Base-by-base conservation (phyloP, 2,113 vertebrate species). In the Rhynchomys soricoides region DNA sequence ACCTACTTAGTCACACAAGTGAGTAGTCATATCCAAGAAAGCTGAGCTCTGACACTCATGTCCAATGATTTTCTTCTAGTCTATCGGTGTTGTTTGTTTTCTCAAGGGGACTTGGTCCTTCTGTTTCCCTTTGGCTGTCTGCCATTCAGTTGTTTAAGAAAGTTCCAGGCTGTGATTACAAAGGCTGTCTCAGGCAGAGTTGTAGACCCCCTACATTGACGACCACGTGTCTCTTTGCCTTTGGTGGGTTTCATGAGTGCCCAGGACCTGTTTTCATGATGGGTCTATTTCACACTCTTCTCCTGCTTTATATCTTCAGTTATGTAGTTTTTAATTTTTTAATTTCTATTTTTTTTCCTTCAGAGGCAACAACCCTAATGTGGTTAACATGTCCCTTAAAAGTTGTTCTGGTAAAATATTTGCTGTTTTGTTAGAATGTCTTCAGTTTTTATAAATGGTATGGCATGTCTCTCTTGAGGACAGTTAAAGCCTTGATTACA, bases 41-140 rank as follows among this genome's bases (percentile, higher is more conserved):
- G 13, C 31, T 37, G 71, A 37, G 2, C 55, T 74, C 34, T 90
- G 79, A 37, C 74, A 55, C 95, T 73, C 45, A 31, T 10, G 40
- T 71, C 66, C 64, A 82, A 70, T 37, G 83, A 88, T 83, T 88
- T 85, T 87, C 37, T 94, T 37, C 66, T 57, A 74, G 90, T 59
- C 34, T 77, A 9, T 52, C 16, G 24, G 4, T 37, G 55, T 55
- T 86, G 66, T 31, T 34, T 34, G 66, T n/a, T 91, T 71, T 78
- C 64, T 85, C 48, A 70, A 91, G 57, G 86, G 34, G 34, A 37
- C 8, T 68, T 19, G 40, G 59, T 66, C 16, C 59, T 85, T 64
- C 45, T 19, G 40, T 85, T 85, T 19, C 57, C 57, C 40, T 86
- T 45, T 64, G 59, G 82, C 59, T 86, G 59, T 48, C 82, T 86